Base-by-base conservation (phyloP, 2,797 vertebrate genomes). In the Phataginus tetradactyla region DNA sequence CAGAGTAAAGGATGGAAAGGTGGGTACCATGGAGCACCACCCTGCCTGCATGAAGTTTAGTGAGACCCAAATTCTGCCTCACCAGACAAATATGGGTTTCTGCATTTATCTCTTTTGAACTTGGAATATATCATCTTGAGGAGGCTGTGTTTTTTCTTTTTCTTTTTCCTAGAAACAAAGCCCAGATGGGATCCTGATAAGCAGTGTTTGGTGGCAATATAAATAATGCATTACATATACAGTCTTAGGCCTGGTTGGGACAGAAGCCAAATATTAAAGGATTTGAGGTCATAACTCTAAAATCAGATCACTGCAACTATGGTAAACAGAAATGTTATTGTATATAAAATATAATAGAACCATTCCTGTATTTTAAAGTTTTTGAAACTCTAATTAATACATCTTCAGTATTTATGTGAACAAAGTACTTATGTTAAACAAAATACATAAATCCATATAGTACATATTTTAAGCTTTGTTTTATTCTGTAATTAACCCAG, bases 121-220 rank as follows among this genome's bases (percentile, higher is more conserved):
- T 71, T 29, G 63, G 49, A 88, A 77, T 14, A 2, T 20, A 63
- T 37, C 32, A 27, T 45, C 53, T 32, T 86, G 79, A 90, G 61
- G 39, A 88, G 3, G n/a, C 61, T 83, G 27, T 49, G 2, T 34
- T 85, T 85, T 75, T 59, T 21, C 32, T 69, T 84, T 68, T 72
- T 20, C 59, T 64, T 96, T 95, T 86, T 78, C 71, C 59, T 87
- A 85, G 57, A 94, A 77, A 96, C 51, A 96, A 96, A 66, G 59
- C 45, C 20, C 59, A 68, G 21, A 15, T 68, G 69, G 78, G 4
- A 84, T 9, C 39, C 34, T 92, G 81, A 39, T 39, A 79, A 86
- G 69, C 49, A 84, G 49, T 27, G 7, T 49, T 63, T 90, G 21
- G 72, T 34, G 37, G 29, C 5, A 86, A 63, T 55, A 69, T 84